Evolutionary conservation across 2,888 invertebrate species (phyloP).

Genomic region (Heterodera filipjevi): DNA sequence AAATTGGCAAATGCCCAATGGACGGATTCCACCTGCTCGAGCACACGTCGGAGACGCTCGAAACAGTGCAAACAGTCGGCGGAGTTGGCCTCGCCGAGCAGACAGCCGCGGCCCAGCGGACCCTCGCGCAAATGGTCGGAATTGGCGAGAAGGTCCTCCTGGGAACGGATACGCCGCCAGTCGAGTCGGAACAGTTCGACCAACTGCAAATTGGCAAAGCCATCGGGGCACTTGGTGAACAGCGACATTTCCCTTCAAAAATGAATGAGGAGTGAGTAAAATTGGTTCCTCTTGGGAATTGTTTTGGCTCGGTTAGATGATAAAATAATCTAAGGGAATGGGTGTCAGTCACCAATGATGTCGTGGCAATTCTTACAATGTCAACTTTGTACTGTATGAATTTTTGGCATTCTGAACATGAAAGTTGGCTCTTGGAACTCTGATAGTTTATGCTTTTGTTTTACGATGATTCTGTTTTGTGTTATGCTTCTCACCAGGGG

Average conservation of each 20-base stretch:
- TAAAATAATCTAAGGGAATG: no score
- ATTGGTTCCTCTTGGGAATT: no score
- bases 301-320: no score
- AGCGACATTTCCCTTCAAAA: constrained; percentile 41
- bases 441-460: no score
- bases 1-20: constrained; percentile 44
- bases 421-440: no score
- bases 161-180: constrained; percentile 41
- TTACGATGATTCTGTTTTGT: no score
- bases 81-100: constrained; percentile 38
- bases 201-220: constrained; percentile 42
- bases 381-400: no score
- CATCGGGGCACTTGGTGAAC: constrained; percentile 44
- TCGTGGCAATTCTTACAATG: no score
- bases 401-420: no score
- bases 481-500: no score
- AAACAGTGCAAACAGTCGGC: constrained; percentile 46
- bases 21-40: constrained; percentile 41
- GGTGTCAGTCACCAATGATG: no score
- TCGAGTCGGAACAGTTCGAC: constrained; percentile 48
- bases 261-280: neutral
- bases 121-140: constrained; percentile 48
- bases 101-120: constrained; percentile 40
- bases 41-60: constrained; percentile 39
- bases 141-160: constrained; percentile 46